These are phyloP conservation scores for Megaleporinus macrocephalus DNA, from an alignment of 2,113 vertebrate species.

Conservation along the genomic window DNA sequence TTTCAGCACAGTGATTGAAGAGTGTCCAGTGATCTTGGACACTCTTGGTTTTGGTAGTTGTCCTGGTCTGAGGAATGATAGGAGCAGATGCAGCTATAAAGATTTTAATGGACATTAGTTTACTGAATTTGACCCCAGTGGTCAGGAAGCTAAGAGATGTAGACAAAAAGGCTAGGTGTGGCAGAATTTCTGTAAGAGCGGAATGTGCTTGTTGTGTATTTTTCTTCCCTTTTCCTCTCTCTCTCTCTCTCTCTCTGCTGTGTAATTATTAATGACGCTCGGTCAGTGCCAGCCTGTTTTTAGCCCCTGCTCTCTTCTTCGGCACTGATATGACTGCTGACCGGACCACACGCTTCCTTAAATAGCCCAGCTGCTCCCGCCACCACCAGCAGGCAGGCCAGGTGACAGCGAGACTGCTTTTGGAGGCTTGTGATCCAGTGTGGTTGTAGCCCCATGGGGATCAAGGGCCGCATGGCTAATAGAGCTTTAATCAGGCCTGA, in stretches of 20 bases:
- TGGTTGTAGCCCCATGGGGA: background rate
- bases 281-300: slow-evolving; percentile 27
- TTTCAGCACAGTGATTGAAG: no score
- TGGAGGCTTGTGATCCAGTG: background rate
- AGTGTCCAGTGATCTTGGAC: no score
- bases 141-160: no score
- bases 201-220: slow-evolving; percentile 13
- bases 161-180: background rate
- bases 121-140: no score
- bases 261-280: slow-evolving; percentile 41
- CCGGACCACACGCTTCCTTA: slow-evolving; percentile 19
- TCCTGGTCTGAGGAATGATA: no score
- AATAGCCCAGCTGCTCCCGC: slow-evolving; percentile 31
- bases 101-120: no score
- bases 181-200: slow-evolving; percentile 10
- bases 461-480: background rate
- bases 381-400: slow-evolving; percentile 19
- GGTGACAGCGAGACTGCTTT: slow-evolving; percentile 10
- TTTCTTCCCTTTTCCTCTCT: background rate
- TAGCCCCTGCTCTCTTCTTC: slow-evolving; percentile 11
- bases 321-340: slow-evolving; percentile 26
- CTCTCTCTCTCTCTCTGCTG: slow-evolving; percentile 4
- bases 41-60: no score
- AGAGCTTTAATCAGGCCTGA: background rate
- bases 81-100: no score